These are phyloP conservation scores for Gymnodraco acuticeps DNA, from an alignment of 2,797 vertebrate genomes.

Conservation along the genomic window DNA sequence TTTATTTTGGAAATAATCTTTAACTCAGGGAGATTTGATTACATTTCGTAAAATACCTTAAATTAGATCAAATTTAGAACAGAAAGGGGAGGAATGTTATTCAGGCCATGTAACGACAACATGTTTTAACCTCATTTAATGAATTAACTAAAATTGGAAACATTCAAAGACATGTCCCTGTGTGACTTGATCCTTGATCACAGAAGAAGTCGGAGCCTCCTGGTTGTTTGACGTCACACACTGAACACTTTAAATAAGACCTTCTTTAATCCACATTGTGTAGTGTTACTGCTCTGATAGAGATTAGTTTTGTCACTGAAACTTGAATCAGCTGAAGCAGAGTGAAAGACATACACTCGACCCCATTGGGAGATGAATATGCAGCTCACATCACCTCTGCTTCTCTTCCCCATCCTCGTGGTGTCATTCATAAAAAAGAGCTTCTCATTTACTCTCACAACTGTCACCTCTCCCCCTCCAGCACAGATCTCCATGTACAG, in stretches of 20 bases:
- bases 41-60: conserved; percentile 11
- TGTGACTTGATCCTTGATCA: conserved; percentile 12
- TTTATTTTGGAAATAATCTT: too few species aligned
- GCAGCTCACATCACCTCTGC: conserved; percentile 38
- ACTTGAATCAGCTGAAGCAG: conserved; percentile 42
- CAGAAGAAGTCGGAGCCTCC: not conserved
- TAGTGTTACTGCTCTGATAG: conserved; percentile 32
- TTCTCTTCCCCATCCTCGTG: conserved; percentile 13
- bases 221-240: conserved; percentile 18
- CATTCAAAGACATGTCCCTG: not conserved
- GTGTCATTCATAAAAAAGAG: conserved; percentile 62
- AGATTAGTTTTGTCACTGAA: conserved; percentile 37
- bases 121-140: conserved; percentile 2
- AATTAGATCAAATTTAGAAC: conserved; percentile 4
- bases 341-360: conserved; percentile 24
- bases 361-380: conserved; percentile 43
- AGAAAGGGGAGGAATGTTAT: not conserved
- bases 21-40: conserved; percentile 14
- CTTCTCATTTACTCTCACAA: conserved; percentile 49
- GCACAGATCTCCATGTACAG: conserved; percentile 1
- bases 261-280: conserved; percentile 1
- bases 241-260: conserved; percentile 6
- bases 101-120: not conserved
- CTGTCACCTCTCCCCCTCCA: conserved; percentile 27
- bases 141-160: conserved; percentile 20